These are phyloP conservation scores for Pseudachorutes palmiensis DNA, from an alignment of 1,140 invertebrate species.

Conservation along the genomic window DNA sequence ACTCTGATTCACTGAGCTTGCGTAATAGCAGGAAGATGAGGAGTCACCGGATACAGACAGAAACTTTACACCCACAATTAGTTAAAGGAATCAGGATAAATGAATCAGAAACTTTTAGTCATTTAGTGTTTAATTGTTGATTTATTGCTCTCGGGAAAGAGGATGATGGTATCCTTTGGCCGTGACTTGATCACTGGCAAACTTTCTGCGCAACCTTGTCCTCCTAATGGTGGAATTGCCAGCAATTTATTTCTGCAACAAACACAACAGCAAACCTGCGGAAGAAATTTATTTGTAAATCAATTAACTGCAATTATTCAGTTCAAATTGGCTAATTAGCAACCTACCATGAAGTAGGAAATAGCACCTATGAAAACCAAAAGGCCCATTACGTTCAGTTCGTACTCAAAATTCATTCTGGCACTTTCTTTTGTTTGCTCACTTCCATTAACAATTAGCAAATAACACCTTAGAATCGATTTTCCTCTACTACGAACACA, in stretches of 20 bases:
- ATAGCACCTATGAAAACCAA: neutral
- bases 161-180: too few species aligned
- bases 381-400: constrained; percentile 5
- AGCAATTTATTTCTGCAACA: neutral
- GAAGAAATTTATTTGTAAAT: neutral
- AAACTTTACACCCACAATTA: too few species aligned
- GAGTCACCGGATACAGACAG: too few species aligned
- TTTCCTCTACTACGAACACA: too few species aligned
- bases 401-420: neutral
- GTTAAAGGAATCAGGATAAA: too few species aligned
- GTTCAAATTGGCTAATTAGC: neutral
- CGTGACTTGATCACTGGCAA: too few species aligned
- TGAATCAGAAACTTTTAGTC: too few species aligned
- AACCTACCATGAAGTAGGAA: constrained; percentile 2
- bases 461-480: too few species aligned
- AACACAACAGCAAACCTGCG: constrained; percentile 1
- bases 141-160: too few species aligned
- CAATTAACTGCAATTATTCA: neutral
- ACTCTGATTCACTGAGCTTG: too few species aligned
- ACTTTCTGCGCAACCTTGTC: neutral
- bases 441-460: neutral
- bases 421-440: neutral
- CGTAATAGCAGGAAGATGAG: too few species aligned
- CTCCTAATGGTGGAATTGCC: neutral
- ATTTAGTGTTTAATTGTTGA: too few species aligned